phyloP scores from a whole-genome alignment of 2,888 invertebrate genomes.

The Apomyelois bistriatella region DNA sequence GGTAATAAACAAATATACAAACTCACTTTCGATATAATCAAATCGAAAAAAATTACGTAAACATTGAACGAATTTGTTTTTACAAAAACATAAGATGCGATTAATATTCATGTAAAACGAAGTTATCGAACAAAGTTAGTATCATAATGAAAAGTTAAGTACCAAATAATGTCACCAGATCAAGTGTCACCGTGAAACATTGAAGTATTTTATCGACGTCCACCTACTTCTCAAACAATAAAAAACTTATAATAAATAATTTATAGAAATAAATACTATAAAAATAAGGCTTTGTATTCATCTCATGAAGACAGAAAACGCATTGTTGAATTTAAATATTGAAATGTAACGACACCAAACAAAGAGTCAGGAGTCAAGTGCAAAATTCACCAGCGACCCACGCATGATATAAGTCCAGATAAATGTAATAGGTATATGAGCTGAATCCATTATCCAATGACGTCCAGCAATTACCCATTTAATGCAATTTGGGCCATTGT shows the following conservation, averaged over 20 bases:
- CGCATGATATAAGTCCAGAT: slow-evolving; percentile 56
- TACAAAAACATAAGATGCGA: too few relatives aligned
- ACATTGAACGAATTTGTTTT: too few relatives aligned
- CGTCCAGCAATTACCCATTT: slow-evolving; percentile 79
- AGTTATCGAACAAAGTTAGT: too few relatives aligned
- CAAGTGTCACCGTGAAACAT: too few relatives aligned
- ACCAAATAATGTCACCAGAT: too few relatives aligned
- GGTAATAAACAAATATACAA: too few relatives aligned
- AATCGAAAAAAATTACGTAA: too few relatives aligned
- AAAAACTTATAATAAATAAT: background rate
- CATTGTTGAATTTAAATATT: slow-evolving; percentile 63
- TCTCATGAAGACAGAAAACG: slow-evolving; percentile 51
- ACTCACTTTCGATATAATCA: too few relatives aligned
- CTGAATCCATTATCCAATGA: slow-evolving; percentile 78
- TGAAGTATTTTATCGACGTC: too few relatives aligned
- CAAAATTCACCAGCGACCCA: slow-evolving; percentile 66
- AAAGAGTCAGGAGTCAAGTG: slow-evolving; percentile 68
- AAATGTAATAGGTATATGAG: slow-evolving; percentile 65
- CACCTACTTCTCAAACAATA: too few relatives aligned
- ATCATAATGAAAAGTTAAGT: too few relatives aligned
- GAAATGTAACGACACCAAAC: slow-evolving; percentile 59
- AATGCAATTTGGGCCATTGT: slow-evolving; percentile 77
- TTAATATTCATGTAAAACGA: too few relatives aligned
- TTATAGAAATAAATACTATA: slow-evolving; percentile 33
- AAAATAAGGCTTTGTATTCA: slow-evolving; percentile 58